phyloP scores from a whole-genome alignment of 2,113 vertebrate species.

The Malurus melanocephalus region DNA sequence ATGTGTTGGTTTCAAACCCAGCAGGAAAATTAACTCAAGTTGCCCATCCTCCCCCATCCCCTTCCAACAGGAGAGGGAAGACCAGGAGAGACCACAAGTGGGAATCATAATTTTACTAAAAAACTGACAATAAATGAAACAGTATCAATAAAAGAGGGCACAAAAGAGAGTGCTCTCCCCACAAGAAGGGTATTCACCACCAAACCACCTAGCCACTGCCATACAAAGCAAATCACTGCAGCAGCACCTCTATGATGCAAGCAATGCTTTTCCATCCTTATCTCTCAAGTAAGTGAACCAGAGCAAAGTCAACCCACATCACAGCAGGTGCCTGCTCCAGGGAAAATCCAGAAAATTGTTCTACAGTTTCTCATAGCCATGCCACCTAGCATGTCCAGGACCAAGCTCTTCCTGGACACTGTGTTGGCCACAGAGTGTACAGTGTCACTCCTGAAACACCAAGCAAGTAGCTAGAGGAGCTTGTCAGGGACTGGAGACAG shows the following conservation, averaged over 20 bases:
- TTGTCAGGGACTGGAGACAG: neutral
- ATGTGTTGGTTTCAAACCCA: neutral
- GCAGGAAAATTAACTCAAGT: neutral
- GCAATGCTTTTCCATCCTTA: neutral
- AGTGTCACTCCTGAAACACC: fast-evolving
- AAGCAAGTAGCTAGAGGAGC: neutral
- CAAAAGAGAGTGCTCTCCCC: neutral
- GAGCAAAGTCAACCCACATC: neutral
- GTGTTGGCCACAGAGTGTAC: neutral
- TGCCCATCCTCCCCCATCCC: neutral
- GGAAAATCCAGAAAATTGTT: neutral
- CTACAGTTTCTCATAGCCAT: neutral
- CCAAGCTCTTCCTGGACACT: neutral
- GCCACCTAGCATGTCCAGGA: neutral
- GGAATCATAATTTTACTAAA: neutral
- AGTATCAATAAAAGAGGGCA: neutral
- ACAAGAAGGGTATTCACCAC: neutral
- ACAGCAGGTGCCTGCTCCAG: neutral
- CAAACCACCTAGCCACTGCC: neutral
- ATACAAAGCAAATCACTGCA: neutral
- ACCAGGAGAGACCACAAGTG: neutral
- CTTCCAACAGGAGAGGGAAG: neutral
- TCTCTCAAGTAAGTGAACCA: neutral
- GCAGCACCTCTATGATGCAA: neutral
- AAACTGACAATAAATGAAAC: neutral